Base-by-base conservation (phyloP, 1,140 invertebrate genomes). In the Acyrthosiphon pisum region DNA sequence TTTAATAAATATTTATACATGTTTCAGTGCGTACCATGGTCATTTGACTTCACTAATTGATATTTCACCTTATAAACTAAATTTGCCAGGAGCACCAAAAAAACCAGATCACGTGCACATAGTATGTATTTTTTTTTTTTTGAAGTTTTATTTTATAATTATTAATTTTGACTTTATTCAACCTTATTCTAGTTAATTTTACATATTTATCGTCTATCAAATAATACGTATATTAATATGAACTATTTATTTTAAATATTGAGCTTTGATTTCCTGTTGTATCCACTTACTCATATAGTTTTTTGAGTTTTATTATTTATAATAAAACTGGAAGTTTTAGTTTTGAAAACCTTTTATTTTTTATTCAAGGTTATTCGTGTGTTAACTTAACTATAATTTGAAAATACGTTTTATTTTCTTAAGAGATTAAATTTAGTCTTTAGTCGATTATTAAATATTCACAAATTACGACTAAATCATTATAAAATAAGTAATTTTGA, bases 31-130 rank as follows among this genome's bases (percentile, higher is more conserved):
- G 88, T 99, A 99, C 96, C 99, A 99, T 96, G 99, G 99, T 87
- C 99, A 99, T 95, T 96, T 99, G 94, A 98, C 97, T 81, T 98
- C 98, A 86, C 97, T 98, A 95, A 99, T 99, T 95, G 98, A 99
- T 95, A 98, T 99, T 94, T 99, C 99, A 94, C 99, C 99, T 46
- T 99, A 99, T 96, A 99, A 99, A 96, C 99, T 99, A 95, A 98
- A 98, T 95, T 96, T 98, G 95, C 96, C 97, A 87, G 97, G 97
- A 94, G 97, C 97, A 93, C 96, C 96, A 84, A 95, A 96, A 84
- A 97, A 99, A 95, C 97, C 97, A 94, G 97, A 98, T 60, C 99
- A 98, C 96, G 98, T 99, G 94, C 99, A 99, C 95, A 97, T 99
- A 95, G 91, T 93, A 84, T 84, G 91, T 84, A 23, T 68, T 26